phyloP scores from a whole-genome alignment of 2,113 vertebrate genomes.

The Benitochromis conjunctus region DNA sequence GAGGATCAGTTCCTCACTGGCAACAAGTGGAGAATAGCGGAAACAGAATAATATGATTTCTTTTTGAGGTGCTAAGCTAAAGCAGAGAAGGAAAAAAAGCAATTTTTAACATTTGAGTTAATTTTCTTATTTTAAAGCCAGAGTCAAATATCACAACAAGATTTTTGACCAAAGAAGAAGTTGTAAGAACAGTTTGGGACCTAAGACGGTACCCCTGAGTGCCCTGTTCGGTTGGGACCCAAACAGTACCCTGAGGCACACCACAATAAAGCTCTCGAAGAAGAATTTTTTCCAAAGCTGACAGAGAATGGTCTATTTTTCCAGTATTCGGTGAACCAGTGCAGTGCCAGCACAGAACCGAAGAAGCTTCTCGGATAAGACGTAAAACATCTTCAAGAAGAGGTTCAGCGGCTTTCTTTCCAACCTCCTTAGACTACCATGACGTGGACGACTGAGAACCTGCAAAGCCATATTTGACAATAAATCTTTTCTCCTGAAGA shows the following conservation, averaged over 20 bases:
- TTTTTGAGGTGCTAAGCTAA: background rate
- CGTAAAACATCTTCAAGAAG: background rate
- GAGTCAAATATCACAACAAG: background rate
- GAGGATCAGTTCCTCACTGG: background rate
- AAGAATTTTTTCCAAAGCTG: background rate
- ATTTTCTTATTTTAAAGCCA: background rate
- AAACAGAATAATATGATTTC: background rate
- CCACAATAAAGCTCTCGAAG: background rate
- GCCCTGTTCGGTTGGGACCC: too few relatives aligned
- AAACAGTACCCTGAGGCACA: too few relatives aligned
- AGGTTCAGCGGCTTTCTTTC: rapidly evolving
- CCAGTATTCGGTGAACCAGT: background rate
- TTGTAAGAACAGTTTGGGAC: background rate
- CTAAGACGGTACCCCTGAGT: background rate
- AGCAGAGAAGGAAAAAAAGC: background rate
- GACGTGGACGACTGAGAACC: background rate
- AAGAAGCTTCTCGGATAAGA: background rate
- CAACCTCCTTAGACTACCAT: background rate
- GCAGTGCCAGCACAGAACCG: background rate
- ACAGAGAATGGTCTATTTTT: background rate
- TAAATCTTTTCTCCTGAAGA: background rate
- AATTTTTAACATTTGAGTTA: background rate
- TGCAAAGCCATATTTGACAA: background rate
- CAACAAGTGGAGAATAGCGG: background rate
- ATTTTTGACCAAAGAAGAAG: background rate